Conservation (phyloP, 1,140 invertebrate species). For the Aradophagus sp. region DNA sequence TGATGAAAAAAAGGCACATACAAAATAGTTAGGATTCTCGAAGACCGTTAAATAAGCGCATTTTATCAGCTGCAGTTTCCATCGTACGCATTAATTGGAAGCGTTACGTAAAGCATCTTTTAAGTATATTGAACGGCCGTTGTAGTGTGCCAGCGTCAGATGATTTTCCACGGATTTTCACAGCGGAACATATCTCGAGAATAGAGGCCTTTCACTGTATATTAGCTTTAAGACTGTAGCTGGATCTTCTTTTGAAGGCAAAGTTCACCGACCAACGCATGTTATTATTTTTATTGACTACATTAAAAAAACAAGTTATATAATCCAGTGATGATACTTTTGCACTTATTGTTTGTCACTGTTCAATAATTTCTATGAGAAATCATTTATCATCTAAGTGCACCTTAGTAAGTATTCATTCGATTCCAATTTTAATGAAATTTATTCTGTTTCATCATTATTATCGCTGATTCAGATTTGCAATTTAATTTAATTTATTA, state of each 20-base stretch:
- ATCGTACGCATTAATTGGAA: slow-evolving; percentile 33
- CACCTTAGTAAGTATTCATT: too few relatives aligned
- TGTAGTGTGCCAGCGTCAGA: slow-evolving; percentile 7
- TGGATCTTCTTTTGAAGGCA: slow-evolving; percentile 24
- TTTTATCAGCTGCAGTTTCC: slow-evolving; percentile 16
- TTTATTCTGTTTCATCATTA: too few relatives aligned
- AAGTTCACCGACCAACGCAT: too few relatives aligned
- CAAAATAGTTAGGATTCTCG: slow-evolving; percentile 16
- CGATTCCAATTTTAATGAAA: too few relatives aligned
- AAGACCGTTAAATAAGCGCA: slow-evolving; percentile 1
- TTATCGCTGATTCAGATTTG: too few relatives aligned
- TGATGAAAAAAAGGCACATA: slow-evolving; percentile 2
- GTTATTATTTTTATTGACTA: too few relatives aligned
- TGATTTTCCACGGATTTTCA: slow-evolving; percentile 42
- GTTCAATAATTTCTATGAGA: too few relatives aligned
- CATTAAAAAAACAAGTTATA: too few relatives aligned
- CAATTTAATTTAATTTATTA: too few relatives aligned
- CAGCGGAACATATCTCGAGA: slow-evolving; percentile 24
- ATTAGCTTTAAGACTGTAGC: background rate
- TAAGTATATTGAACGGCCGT: slow-evolving; percentile 10
- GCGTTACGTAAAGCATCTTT: slow-evolving; percentile 25
- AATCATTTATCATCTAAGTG: too few relatives aligned
- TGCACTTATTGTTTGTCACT: too few relatives aligned
- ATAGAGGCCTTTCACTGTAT: slow-evolving; percentile 17
- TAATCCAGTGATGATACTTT: too few relatives aligned